Percentiles rank a stretch among this genome's conserved stretches.
phyloP scores from a whole-genome alignment of 2,797 vertebrate genomes.

The Acanthurus leucopareius region DNA sequence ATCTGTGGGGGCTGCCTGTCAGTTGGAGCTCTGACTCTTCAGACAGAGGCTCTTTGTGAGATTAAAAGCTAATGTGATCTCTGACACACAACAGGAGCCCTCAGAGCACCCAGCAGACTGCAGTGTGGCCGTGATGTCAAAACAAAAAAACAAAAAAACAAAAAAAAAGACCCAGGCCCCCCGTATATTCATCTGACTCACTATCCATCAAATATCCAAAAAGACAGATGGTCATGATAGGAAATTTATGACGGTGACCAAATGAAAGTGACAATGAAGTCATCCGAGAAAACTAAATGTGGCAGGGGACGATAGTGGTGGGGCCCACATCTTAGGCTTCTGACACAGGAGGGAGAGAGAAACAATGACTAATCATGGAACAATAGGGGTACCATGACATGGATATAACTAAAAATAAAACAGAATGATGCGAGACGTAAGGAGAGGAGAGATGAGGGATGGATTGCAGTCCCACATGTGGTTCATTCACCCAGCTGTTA shows the following conservation, averaged over 20 bases:
- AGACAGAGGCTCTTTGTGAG: conserved; percentile 70
- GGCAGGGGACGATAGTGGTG: conserved; percentile 51
- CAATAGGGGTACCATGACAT: conserved; percentile 25
- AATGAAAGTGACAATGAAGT: conserved; percentile 69
- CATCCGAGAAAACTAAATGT: conserved; percentile 62
- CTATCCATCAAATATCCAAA: conserved; percentile 60
- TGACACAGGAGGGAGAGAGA: conserved; percentile 27
- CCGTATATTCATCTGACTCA: conserved; percentile 49
- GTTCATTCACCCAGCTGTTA: conserved; percentile 17
- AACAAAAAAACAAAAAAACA: background rate
- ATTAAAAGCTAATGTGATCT: conserved; percentile 79
- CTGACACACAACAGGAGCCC: conserved; percentile 74
- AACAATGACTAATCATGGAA: conserved; percentile 49
- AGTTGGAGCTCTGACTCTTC: conserved; percentile 51
- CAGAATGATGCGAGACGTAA: background rate
- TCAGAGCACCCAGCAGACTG: conserved; percentile 54
- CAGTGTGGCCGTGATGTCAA: conserved; percentile 30
- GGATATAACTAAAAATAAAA: conserved; percentile 26
- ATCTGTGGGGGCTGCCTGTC: conserved; percentile 67
- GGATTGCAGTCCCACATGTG: conserved; percentile 10
- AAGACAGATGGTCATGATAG: conserved; percentile 61
- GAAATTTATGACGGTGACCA: conserved; percentile 43
- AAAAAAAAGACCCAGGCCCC: background rate
- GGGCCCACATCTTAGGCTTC: conserved; percentile 18
- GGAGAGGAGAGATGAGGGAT: background rate